These are phyloP conservation scores for Scarus forsteni DNA, from an alignment of 2,797 vertebrate species.

Conservation along the genomic window DNA sequence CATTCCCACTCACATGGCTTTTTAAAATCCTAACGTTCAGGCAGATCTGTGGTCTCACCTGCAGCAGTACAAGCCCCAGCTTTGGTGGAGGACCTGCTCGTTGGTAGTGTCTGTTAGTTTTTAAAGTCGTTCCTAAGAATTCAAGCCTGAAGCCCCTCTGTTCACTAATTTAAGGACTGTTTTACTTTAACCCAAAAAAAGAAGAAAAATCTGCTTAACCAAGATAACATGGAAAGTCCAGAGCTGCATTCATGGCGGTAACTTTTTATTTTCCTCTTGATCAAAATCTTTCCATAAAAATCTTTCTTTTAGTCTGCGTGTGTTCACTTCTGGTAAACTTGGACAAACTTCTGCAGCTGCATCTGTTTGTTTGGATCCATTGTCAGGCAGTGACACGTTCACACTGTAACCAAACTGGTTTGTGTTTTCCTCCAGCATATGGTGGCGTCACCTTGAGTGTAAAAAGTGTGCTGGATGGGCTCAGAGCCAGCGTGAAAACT, in stretches of 20 bases:
- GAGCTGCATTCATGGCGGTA: background rate
- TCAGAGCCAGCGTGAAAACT: constrained; percentile 10
- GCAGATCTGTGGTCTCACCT: too few relatives aligned
- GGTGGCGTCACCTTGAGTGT: constrained; percentile 21
- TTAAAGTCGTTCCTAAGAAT: too few relatives aligned
- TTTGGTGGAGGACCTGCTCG: too few relatives aligned
- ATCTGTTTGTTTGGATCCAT: constrained; percentile 3
- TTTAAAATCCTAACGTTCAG: too few relatives aligned
- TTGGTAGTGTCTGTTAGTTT: too few relatives aligned
- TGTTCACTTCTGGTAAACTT: background rate
- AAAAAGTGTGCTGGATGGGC: constrained; percentile 12
- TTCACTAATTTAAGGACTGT: too few relatives aligned
- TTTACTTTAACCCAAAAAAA: too few relatives aligned
- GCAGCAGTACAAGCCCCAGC: too few relatives aligned
- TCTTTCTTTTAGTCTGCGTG: background rate
- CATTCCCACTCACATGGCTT: too few relatives aligned
- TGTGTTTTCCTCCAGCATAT: constrained; percentile 26
- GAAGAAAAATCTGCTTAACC: too few relatives aligned
- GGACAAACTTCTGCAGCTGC: background rate
- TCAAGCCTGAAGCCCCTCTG: background rate
- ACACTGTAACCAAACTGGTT: constrained; percentile 4
- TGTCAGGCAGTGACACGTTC: background rate
- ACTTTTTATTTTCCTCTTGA: background rate
- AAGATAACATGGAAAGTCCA: too few relatives aligned
- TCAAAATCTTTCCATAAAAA: background rate